These are phyloP conservation scores for Tachyglossus aculeatus DNA, from an alignment of 2,797 vertebrate genomes.

Conservation along the genomic window DNA sequence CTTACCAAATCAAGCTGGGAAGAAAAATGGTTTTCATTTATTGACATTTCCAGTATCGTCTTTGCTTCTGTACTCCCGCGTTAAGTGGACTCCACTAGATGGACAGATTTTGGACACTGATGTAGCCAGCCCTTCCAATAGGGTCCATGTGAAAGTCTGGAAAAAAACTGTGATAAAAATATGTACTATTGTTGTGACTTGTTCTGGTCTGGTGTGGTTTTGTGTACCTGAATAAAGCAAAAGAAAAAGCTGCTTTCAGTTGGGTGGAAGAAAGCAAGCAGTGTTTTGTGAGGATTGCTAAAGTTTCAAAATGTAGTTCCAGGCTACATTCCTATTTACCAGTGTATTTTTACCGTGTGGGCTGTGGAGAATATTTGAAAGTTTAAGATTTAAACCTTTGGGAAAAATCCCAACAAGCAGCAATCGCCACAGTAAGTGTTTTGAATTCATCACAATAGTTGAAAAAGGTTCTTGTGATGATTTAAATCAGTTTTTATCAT, in stretches of 20 bases:
- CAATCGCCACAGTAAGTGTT: slow-evolving; percentile 16
- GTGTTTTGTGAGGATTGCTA: slow-evolving; percentile 47
- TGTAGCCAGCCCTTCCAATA: slow-evolving; percentile 7
- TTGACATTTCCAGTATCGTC: neutral
- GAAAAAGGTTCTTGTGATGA: slow-evolving; percentile 22
- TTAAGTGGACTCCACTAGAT: too few relatives aligned
- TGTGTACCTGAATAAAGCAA: slow-evolving; percentile 45
- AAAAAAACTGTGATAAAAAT: slow-evolving; percentile 11
- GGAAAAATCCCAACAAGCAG: too few relatives aligned
- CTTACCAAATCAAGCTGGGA: neutral
- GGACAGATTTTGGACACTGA: neutral
- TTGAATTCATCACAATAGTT: slow-evolving; percentile 7
- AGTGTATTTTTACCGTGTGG: slow-evolving; percentile 5
- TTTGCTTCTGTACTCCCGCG: slow-evolving; percentile 6
- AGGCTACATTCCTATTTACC: slow-evolving; percentile 32
- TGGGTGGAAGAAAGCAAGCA: slow-evolving; percentile 33
- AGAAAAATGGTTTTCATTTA: neutral
- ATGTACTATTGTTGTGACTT: slow-evolving; percentile 42
- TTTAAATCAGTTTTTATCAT: too few relatives aligned
- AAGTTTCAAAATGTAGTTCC: slow-evolving; percentile 39
- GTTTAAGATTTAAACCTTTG: slow-evolving; percentile 23
- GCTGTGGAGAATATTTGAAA: slow-evolving; percentile 26
- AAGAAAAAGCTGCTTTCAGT: slow-evolving; percentile 39
- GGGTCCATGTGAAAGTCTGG: slow-evolving; percentile 5
- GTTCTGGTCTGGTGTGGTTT: slow-evolving; percentile 24